Evolutionary conservation across 2,113 vertebrate species (phyloP).

Genomic region (Anoplopoma fimbria): DNA sequence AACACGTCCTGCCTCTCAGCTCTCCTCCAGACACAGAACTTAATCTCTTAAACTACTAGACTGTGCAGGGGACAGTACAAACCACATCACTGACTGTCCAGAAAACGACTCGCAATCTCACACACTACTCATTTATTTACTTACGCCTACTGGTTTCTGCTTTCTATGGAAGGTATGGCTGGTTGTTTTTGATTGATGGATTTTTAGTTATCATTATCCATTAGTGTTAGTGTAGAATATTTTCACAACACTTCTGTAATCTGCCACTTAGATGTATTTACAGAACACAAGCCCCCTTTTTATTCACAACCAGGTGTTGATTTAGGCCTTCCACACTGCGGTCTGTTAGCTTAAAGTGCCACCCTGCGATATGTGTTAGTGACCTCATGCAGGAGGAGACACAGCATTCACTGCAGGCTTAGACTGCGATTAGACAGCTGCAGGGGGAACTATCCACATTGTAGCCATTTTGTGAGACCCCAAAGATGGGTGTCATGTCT

Average conservation of each 20-base stretch:
- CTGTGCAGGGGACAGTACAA: constrained; percentile 37
- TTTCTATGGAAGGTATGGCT: background rate
- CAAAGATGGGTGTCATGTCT: constrained; percentile 71
- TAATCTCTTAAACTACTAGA: constrained; percentile 62
- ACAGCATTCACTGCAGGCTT: constrained; percentile 64
- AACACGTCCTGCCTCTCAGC: constrained; percentile 45
- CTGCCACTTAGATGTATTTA: constrained; percentile 34
- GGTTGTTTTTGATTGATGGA: background rate
- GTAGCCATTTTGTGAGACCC: constrained; percentile 77
- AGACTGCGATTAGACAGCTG: constrained; percentile 75
- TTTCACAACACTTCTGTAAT: constrained; percentile 19
- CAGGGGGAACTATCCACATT: constrained; percentile 73
- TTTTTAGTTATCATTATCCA: constrained; percentile 15
- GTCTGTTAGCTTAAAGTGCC: constrained; percentile 67
- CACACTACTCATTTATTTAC: background rate
- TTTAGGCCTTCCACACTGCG: constrained; percentile 65
- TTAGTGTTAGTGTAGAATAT: constrained; percentile 20
- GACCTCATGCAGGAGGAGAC: constrained; percentile 67
- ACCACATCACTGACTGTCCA: constrained; percentile 28
- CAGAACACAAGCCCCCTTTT: constrained; percentile 30
- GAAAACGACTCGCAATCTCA: constrained; percentile 25
- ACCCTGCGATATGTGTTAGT: constrained; percentile 61
- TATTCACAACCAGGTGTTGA: constrained; percentile 75
- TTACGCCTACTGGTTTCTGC: background rate
- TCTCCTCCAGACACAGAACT: constrained; percentile 45